Percentiles rank a stretch among this genome's conserved stretches.
Evolutionary conservation across 2,888 invertebrate genomes (phyloP).

Genomic region (Achlya flavicornis): DNA sequence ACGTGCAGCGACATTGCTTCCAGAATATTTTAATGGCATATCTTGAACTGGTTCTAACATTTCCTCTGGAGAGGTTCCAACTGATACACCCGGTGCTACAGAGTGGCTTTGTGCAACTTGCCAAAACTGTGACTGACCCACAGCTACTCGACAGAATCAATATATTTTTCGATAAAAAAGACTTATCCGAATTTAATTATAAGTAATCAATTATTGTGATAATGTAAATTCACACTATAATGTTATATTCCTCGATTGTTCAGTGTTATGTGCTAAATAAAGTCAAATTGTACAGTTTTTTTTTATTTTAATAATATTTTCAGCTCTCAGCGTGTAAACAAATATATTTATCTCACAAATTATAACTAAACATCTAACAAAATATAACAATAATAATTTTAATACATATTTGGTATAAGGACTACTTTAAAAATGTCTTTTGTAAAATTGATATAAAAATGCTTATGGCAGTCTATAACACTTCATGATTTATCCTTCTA

Average conservation of each 20-base stretch:
- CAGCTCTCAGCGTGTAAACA: conserved; percentile 54
- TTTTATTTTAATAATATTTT: conserved; percentile 59
- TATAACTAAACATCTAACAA: conserved; percentile 64
- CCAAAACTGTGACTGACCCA: conserved; percentile 76
- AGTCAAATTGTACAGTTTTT: conserved; percentile 57
- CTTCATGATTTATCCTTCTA: conserved; percentile 24
- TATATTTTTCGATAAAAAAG: conserved; percentile 81
- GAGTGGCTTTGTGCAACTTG: conserved; percentile 70
- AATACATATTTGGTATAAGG: conserved; percentile 73
- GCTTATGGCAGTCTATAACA: conserved; percentile 60
- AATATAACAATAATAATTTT: conserved; percentile 61
- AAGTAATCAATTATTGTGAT: conserved; percentile 74
- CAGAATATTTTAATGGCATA: conserved; percentile 94
- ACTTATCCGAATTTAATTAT: conserved; percentile 72
- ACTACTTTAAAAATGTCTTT: conserved; percentile 74
- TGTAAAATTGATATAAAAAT: conserved; percentile 59
- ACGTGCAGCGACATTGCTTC: conserved; percentile 92
- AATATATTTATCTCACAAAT: conserved; percentile 43
- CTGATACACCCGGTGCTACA: conserved; percentile 75
- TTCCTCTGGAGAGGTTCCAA: conserved; percentile 85
- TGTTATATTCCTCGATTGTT: conserved; percentile 70
- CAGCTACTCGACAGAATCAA: conserved; percentile 79
- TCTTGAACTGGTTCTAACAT: conserved; percentile 89
- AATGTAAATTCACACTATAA: conserved; percentile 55
- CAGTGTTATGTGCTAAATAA: conserved; percentile 74